phyloP scores from a whole-genome alignment of 2,113 vertebrate species.

The Eubucco bourcierii region DNA sequence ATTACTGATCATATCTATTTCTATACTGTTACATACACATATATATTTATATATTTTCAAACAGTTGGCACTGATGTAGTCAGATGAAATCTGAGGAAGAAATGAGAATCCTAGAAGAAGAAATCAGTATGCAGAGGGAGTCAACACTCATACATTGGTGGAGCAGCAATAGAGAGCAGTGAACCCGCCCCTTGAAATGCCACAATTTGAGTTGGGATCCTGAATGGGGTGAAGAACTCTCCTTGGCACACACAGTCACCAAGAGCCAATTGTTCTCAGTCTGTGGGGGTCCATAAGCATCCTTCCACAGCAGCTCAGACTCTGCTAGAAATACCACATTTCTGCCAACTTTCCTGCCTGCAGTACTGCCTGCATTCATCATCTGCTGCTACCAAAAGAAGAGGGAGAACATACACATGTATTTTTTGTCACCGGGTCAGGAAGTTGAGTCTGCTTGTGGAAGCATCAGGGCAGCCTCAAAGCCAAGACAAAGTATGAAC shows the following conservation, averaged over 20 bases:
- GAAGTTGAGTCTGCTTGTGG: background rate
- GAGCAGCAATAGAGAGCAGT: background rate
- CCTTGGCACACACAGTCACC: rapidly evolving
- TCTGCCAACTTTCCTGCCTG: background rate
- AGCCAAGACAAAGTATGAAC: background rate
- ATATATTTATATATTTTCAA: background rate
- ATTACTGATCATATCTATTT: background rate
- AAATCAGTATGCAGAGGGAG: background rate
- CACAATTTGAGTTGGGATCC: background rate
- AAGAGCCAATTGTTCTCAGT: background rate
- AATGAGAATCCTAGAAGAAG: background rate
- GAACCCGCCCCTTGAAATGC: background rate
- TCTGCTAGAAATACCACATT: background rate
- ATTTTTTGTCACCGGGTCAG: background rate
- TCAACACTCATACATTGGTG: background rate
- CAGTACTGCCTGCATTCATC: background rate
- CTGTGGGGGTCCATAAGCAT: background rate
- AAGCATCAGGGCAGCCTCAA: background rate
- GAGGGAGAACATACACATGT: background rate
- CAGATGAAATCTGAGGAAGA: background rate
- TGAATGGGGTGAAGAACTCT: rapidly evolving
- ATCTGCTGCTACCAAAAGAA: background rate
- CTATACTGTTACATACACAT: background rate
- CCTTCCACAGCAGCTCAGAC: background rate
- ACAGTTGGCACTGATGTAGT: background rate